These are phyloP conservation scores for Selene dorsalis DNA, from an alignment of 2,797 vertebrate genomes.

Conservation along the genomic window DNA sequence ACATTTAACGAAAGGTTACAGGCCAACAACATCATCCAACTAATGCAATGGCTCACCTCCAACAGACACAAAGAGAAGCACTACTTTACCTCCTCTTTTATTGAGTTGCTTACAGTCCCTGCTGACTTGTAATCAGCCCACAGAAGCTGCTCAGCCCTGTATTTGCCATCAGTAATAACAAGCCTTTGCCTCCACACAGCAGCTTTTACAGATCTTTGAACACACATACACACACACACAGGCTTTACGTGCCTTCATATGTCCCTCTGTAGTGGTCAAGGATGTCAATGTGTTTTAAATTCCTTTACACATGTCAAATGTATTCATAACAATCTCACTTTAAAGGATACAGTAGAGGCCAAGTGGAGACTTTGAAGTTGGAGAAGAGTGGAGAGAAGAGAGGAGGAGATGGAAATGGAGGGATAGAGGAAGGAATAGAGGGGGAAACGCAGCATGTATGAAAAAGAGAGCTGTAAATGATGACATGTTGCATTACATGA, in stretches of 20 bases:
- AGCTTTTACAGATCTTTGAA: conserved; percentile 61
- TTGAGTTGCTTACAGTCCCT: conserved; percentile 66
- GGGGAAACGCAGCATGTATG: conserved; percentile 11
- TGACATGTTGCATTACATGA: conserved; percentile 76
- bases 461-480: conserved; percentile 53
- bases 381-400: conserved; percentile 18
- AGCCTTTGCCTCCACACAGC: conserved; percentile 64
- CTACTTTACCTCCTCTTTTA: conserved; percentile 67
- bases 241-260: conserved; percentile 44
- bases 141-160: conserved; percentile 75
- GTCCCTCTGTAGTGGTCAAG: conserved; percentile 52
- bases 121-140: conserved; percentile 81
- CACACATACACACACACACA: conserved; percentile 45
- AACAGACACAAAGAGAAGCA: conserved; percentile 57
- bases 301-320: conserved; percentile 63
- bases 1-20: conserved; percentile 35
- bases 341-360: conserved; percentile 47
- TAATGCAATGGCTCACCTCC: conserved; percentile 38
- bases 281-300: conserved; percentile 60
- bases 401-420: conserved; percentile 36
- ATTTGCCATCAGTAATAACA: conserved; percentile 83
- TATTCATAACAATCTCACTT: conserved; percentile 56
- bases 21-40: conserved; percentile 33
- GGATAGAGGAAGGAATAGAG: conserved; percentile 3
- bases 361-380: conserved; percentile 57